These are phyloP conservation scores for Anisognathus igniventris DNA, from an alignment of 2,797 vertebrate genomes.

Conservation along the genomic window DNA sequence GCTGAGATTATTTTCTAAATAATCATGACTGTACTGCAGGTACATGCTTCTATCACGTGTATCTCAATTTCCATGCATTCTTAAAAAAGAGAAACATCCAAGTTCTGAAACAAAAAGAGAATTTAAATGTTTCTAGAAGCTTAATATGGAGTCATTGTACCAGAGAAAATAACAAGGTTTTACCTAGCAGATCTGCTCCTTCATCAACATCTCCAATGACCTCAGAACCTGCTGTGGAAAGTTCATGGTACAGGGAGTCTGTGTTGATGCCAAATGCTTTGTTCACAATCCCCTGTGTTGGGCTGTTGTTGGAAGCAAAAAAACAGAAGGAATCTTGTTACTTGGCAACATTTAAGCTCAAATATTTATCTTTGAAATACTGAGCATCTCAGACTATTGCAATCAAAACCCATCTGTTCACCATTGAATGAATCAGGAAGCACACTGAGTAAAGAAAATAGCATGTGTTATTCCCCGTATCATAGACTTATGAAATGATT, in stretches of 20 bases:
- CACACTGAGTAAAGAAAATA: fast-evolving
- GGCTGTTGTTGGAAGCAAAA: constrained; percentile 73
- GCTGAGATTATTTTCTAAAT: background rate
- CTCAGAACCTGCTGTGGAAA: constrained; percentile 94
- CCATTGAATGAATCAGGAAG: background rate
- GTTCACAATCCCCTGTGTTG: constrained; percentile 97
- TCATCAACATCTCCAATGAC: constrained; percentile 98
- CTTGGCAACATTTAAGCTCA: background rate
- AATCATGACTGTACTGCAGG: background rate
- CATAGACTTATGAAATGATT: background rate
- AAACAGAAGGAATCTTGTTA: background rate
- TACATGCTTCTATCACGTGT: background rate
- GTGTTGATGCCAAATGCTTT: constrained; percentile 99
- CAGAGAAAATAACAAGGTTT: background rate
- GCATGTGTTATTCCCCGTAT: background rate
- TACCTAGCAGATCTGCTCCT: constrained; percentile 96
- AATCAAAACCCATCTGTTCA: background rate
- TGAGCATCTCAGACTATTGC: background rate
- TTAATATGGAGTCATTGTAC: background rate
- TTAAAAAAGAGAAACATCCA: background rate
- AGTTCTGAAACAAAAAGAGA: background rate
- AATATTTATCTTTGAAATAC: background rate
- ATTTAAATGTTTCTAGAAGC: background rate
- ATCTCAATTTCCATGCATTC: background rate
- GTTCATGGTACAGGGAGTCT: constrained; percentile 95